Evolutionary conservation across 1,140 invertebrate genomes (phyloP), one percentile per base, ranked within the genome.

Genomic region (Trachymyrmex cornetzi): DNA sequence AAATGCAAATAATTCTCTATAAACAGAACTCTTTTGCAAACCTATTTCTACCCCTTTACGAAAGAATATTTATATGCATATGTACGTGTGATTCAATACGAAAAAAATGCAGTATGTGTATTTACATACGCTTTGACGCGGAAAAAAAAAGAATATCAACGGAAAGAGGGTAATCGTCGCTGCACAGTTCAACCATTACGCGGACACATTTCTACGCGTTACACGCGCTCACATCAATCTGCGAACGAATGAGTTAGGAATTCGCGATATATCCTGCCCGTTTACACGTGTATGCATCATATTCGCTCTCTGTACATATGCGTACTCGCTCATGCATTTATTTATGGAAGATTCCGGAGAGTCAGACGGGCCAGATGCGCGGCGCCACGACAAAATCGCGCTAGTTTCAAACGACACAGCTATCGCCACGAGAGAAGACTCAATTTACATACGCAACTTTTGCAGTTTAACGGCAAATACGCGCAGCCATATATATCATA

Each of bases 391-490:
- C 77, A 87, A 87, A 84, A 89, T 91, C 90, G 91, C 89, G 84
- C 85, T 90, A 90, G 93, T 93, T 93, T 89, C 88, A 90, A 86
- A 89, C 87, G 67, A 90, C 88, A 87, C 72, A 67, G 82, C 90
- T 91, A 89, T 89, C 89, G 90, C 87, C 57, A 69, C 71, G 75
- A n/a, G 55, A 69, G 63, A n/a, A 30, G 74, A 77, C 75, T 85
- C 79, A 82, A 94, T 94, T 93, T 94, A 92, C 93, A 94, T 94
- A 91, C 87, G 91, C 92, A 94, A 94, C 93, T 94, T 94, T 94
- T 89, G 90, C 84, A 90, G 91, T 90, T 93, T 93, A 91, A 90
- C 90, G 87, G 50, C 72, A 82, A 85, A 90, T 93, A 92, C 55
- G 22, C 55, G 87, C 22, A 59, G 11, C 59, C 64, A 53, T 27